Base-by-base conservation (phyloP, 2,113 vertebrate species). In the Cyphomyrus discorhynchus region DNA sequence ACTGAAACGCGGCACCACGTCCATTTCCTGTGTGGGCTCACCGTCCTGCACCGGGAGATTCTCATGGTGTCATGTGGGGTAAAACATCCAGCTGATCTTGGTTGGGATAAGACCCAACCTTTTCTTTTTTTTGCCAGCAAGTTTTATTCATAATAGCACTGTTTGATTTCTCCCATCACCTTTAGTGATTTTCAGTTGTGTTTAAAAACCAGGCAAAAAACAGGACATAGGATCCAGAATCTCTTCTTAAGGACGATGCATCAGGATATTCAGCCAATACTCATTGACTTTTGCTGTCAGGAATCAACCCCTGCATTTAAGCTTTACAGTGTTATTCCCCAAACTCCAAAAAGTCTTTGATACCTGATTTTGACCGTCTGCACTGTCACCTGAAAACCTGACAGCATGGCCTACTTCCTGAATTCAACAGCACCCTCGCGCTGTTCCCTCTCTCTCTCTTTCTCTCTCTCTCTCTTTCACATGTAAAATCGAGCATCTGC, bases 381-480 rank as follows among this genome's bases (percentile, higher is more conserved):
- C 7, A 3, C 86, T 62, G 15, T 88, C 2, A 35, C 42, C 53
- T 27, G 47, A 42, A 87, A 35, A 35, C 13, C 85, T 87, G 49
- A 87, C 27, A 7, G 27, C 50, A 19, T 19, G 31, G 47, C 85
- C 52, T 31, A 27, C 49, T 87, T 86, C 47, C 83, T 89, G 31
- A 35, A 80, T 80, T 80, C 31, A 84, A 6, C 11, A 9, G 80
- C 77, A 24, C 42, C 1, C 87, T 91, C 7, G 56, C 56, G 89
- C 84, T 90, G 19, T 8, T 92, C 92, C 91, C 91, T 87, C 92
- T 92, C 87, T 93, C 93, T 50, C 49, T 50, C 47, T 86, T 56
- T 88, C 9, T 92, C 92, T 91, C 91, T 88, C 56, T 88, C 91
- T 91, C 90, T 92, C 92, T 89, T 88, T 88, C 17, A 87, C 86